Conservation (phyloP, 2,113 vertebrate species). For the Sula dactylatra region DNA sequence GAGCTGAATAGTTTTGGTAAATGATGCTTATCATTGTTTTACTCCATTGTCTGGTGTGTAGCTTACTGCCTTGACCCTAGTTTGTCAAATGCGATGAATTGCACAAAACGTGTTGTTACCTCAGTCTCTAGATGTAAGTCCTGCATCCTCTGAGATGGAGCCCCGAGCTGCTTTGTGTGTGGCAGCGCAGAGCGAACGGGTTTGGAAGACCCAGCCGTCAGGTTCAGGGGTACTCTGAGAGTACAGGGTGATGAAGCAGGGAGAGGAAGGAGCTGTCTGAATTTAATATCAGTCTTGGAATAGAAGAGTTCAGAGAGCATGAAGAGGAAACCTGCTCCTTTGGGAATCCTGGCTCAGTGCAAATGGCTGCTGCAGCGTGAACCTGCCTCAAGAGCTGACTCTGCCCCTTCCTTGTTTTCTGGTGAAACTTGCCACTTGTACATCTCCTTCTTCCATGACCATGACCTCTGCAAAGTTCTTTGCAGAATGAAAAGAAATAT, state of each 20-base stretch:
- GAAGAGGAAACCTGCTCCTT: neutral
- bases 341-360: neutral
- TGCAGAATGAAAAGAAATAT: neutral
- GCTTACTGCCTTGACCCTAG: neutral
- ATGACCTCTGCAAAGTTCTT: neutral
- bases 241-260: neutral
- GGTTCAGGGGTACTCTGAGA: neutral
- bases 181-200: neutral
- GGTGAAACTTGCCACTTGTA: neutral
- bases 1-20: neutral
- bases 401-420: neutral
- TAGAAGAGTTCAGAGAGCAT: neutral
- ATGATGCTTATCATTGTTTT: neutral
- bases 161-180: neutral
- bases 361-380: neutral
- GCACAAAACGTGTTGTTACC: fast-evolving
- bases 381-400: neutral
- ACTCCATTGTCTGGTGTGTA: neutral
- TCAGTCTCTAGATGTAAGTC: neutral
- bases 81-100: neutral
- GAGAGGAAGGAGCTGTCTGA: neutral
- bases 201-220: neutral
- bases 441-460: neutral
- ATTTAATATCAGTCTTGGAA: neutral
- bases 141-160: neutral